Evolutionary conservation across 2,888 invertebrate genomes (phyloP).

Genomic region (Horisme vitalbata): DNA sequence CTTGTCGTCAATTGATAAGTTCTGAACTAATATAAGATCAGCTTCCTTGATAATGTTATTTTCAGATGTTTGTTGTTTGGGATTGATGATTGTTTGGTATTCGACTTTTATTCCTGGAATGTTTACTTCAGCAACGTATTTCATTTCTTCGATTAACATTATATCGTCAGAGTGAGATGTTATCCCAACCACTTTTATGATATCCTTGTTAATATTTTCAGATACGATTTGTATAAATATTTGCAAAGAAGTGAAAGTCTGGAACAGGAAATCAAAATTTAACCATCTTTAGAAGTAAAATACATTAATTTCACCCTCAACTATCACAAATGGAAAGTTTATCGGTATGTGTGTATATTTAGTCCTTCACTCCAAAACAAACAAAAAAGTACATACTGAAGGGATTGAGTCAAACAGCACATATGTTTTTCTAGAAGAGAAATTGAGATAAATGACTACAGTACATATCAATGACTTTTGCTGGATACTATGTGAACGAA

Average conservation of each 20-base stretch:
- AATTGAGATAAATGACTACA: too few species aligned
- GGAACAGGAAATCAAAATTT: constrained; percentile 2
- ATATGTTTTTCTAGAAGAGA: too few species aligned
- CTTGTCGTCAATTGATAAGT: constrained; percentile 31
- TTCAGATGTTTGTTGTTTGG: constrained; percentile 7
- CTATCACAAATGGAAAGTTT: too few species aligned
- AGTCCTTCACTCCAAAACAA: too few species aligned
- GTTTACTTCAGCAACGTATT: constrained; percentile 10
- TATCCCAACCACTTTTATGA: constrained; percentile 35
- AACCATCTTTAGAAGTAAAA: too few species aligned
- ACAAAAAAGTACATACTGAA: too few species aligned
- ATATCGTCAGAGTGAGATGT: constrained; percentile 6
- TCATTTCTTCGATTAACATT: constrained; percentile 28
- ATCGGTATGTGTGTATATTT: too few species aligned
- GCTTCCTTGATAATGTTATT: constrained; percentile 8
- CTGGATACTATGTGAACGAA: too few species aligned
- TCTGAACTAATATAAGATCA: constrained; percentile 37
- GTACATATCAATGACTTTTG: too few species aligned
- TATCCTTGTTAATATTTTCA: constrained; percentile 39
- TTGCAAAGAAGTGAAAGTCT: constrained; percentile 35
- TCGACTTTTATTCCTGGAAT: constrained; percentile 25
- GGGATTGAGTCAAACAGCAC: too few species aligned
- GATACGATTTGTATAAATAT: constrained; percentile 41
- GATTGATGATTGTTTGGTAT: constrained; percentile 26
- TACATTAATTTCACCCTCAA: too few species aligned